Base-by-base conservation (phyloP, 2,888 invertebrate species). In the Drosophila nigricruria region DNA sequence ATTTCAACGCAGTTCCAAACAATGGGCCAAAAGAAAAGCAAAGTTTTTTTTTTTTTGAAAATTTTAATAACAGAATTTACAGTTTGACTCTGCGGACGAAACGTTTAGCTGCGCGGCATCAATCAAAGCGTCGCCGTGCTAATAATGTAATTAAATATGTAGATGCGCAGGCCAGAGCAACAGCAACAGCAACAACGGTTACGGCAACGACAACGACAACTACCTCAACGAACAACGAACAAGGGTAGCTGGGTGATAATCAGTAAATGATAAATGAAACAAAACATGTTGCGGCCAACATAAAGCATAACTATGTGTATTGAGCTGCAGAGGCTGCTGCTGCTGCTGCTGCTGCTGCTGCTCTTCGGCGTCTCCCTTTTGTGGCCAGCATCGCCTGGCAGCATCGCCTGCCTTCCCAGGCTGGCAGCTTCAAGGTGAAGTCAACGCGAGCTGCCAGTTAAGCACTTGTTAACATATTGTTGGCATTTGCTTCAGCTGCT, bases 131-230 rank as follows among this genome's bases (percentile, higher is more conserved):
- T 57, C 34, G 70, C 76, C 84, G 80, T 80, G 89, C 89, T 91
- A 90, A 90, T 91, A 90, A 91, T 87, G 88, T 89, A 91, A 91
- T 91, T 91, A 91, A 91, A 82, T 82, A 79, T 82, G 81, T 77
- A 74, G 79, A 81, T 79, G 69, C 67, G 42, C 63, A 45, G 50
- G n/a, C 62, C 62, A 52, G 34, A 77, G 40, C 45, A 54, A 42
- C 18, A 20, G 5, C 50, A 23, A 16, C 20, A 34, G 4, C 50
- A 3, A 32, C 18, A 49, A 1, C 32, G 10, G 18, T 12, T 18
- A 9, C 47, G 6, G 12, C 32, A 49, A 20, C 57, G 3, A 32
- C 18, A 52, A 42, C 54, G 34, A 56, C 56, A 58, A 58, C 62
- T 30, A 62, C 47, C 60, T 53, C 60, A 68, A 65, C 58, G 52